A percentile compares a stretch with the other conserved stretches of the same genome.
Conservation (phyloP, 1,140 invertebrate species). For the Arctopsyche grandis region DNA sequence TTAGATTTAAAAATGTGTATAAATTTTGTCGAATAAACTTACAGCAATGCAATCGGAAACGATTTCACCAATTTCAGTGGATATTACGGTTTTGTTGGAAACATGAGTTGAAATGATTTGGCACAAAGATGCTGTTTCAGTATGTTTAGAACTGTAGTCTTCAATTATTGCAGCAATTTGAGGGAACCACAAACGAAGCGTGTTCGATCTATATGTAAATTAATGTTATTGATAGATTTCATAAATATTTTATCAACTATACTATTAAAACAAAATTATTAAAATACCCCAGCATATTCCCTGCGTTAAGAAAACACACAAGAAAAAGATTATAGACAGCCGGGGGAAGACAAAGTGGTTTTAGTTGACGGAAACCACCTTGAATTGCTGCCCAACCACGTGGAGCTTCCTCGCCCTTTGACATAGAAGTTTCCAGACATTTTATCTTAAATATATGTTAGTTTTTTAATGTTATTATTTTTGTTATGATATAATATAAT, state of each 20-base stretch:
- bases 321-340: constrained; percentile 60
- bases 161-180: constrained; percentile 70
- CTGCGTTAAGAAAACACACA: constrained; percentile 62
- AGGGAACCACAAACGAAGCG: constrained; percentile 70
- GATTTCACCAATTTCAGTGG: constrained; percentile 4
- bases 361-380: constrained; percentile 62
- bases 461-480: neutral
- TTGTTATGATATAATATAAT: neutral
- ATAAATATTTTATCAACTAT: too few relatives aligned
- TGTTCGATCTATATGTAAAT: constrained; percentile 65
- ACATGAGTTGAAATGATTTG: constrained; percentile 44
- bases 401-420: constrained; percentile 48
- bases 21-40: neutral
- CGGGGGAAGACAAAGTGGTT: constrained; percentile 61
- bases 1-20: neutral
- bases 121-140: constrained; percentile 44
- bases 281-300: constrained; percentile 65
- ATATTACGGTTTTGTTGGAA: constrained; percentile 44
- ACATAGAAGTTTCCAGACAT: constrained; percentile 55
- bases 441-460: constrained; percentile 8
- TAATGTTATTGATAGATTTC: too few relatives aligned
- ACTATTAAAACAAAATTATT: too few relatives aligned
- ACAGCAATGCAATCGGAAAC: constrained; percentile 45
- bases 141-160: constrained; percentile 53
- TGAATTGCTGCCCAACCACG: constrained; percentile 61